Evolutionary conservation across 2,113 vertebrate genomes (phyloP).

Genomic region (Osmerus mordax): DNA sequence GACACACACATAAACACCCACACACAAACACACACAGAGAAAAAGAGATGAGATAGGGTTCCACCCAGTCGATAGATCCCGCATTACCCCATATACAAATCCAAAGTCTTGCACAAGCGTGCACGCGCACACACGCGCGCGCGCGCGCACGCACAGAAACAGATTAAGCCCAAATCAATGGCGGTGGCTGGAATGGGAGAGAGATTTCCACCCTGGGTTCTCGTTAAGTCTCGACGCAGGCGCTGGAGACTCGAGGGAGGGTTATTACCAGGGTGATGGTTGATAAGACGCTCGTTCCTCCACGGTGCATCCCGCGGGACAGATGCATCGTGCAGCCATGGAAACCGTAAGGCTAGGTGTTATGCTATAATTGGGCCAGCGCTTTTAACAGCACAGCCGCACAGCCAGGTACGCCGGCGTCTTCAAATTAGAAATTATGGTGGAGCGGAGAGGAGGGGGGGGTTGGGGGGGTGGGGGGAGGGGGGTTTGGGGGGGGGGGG

Average conservation of each 20-base stretch:
- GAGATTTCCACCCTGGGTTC: constrained; percentile 80
- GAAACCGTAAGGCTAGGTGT: constrained; percentile 86
- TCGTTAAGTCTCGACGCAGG: constrained; percentile 80
- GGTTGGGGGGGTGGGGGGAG: constrained; percentile 38
- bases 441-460: constrained; percentile 43
- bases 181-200: constrained; percentile 75
- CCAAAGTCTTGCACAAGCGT: constrained; percentile 24
- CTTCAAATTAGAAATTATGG: constrained; percentile 77
- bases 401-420: constrained; percentile 76
- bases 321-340: constrained; percentile 86
- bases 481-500: background rate
- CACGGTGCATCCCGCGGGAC: constrained; percentile 81
- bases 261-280: constrained; percentile 81
- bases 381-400: constrained; percentile 71
- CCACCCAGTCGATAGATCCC: no score
- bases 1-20: no score
- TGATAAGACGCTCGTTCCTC: constrained; percentile 87
- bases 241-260: constrained; percentile 77
- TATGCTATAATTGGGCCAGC: constrained; percentile 83
- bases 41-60: constrained; percentile 9
- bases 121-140: constrained; percentile 30
- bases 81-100: constrained; percentile 23
- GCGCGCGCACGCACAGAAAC: constrained; percentile 65
- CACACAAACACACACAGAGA: constrained; percentile 19
- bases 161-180: constrained; percentile 84